Conservation (phyloP, 2,888 invertebrate species). For the Leucoptera coffeella region DNA sequence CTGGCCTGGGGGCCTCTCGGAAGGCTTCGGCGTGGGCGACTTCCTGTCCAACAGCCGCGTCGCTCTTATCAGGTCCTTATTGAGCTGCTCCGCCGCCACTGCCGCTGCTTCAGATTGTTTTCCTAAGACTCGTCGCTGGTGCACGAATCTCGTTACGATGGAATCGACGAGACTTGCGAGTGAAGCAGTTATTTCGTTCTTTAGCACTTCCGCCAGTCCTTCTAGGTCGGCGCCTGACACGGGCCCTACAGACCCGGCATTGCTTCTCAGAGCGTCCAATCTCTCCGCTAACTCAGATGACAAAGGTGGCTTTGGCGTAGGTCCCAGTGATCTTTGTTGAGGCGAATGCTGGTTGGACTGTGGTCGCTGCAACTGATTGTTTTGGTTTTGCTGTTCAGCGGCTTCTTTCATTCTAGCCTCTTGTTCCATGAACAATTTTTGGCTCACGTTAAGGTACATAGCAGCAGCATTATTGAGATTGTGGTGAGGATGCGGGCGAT, state of each 20-base stretch:
- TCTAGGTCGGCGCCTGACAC: conserved; percentile 77
- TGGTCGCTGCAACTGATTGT: conserved; percentile 52
- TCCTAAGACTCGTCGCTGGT: conserved; percentile 68
- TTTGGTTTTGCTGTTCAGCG: conserved; percentile 47
- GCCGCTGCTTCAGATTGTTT: conserved; percentile 75
- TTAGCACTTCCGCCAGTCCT: conserved; percentile 84
- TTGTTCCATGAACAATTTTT: conserved; percentile 74
- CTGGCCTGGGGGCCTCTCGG: conserved; percentile 53
- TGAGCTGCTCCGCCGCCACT: conserved; percentile 76
- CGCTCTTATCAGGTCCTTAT: conserved; percentile 77
- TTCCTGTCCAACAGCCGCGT: conserved; percentile 78
- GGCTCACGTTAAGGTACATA: conserved; percentile 73
- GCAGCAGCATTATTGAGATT: conserved; percentile 58
- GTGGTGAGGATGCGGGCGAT: conserved; percentile 49
- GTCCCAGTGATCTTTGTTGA: conserved; percentile 40
- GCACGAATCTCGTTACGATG: conserved; percentile 77
- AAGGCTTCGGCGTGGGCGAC: conserved; percentile 68
- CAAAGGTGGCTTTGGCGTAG: conserved; percentile 38
- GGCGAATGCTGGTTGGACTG: conserved; percentile 55
- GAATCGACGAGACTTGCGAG: conserved; percentile 82
- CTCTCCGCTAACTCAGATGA: conserved; percentile 72
- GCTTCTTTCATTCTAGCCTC: conserved; percentile 70
- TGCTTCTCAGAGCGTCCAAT: conserved; percentile 68
- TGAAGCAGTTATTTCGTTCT: conserved; percentile 82
- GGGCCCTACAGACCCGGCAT: conserved; percentile 59